Conservation (phyloP, 92 coral and sea anemone species). For the Phenganax subtilis region DNA sequence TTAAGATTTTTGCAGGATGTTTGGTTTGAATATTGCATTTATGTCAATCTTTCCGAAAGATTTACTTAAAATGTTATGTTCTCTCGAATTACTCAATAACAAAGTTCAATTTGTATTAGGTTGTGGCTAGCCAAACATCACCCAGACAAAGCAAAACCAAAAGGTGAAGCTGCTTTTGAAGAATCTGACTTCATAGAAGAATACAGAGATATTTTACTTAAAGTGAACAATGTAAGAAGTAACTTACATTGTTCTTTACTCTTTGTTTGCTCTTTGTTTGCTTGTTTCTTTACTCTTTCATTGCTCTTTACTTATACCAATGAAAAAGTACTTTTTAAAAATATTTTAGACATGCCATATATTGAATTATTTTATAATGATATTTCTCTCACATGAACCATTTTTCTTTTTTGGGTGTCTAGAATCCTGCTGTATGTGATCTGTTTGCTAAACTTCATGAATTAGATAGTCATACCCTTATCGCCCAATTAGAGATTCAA, state of each 20-base stretch:
- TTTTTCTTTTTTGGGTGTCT: neutral
- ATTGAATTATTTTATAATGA: neutral
- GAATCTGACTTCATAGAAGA: slow-evolving; percentile 1
- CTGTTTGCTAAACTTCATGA: slow-evolving; percentile 12
- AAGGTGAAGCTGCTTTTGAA: slow-evolving; percentile 15
- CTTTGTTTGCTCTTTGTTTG: too few relatives aligned
- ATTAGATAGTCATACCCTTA: slow-evolving; percentile 7
- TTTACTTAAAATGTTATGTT: neutral
- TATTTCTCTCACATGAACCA: neutral
- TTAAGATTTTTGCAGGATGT: too few relatives aligned
- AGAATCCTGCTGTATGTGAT: slow-evolving; percentile 20
- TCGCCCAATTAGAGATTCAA: slow-evolving; percentile 1
- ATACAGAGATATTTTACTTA: slow-evolving; percentile 10
- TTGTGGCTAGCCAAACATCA: slow-evolving; percentile 21
- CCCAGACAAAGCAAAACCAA: slow-evolving; percentile 1
- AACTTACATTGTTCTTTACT: neutral
- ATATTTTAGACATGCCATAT: neutral
- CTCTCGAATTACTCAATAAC: neutral
- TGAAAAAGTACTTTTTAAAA: neutral
- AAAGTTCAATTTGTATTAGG: neutral
- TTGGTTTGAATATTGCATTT: too few relatives aligned
- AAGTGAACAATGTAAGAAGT: slow-evolving; percentile 16
- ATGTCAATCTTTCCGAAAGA: too few relatives aligned
- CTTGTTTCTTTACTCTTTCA: too few relatives aligned
- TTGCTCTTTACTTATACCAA: neutral